Base-by-base conservation (phyloP, 2,797 vertebrate genomes). In the Galaxias olidus region DNA sequence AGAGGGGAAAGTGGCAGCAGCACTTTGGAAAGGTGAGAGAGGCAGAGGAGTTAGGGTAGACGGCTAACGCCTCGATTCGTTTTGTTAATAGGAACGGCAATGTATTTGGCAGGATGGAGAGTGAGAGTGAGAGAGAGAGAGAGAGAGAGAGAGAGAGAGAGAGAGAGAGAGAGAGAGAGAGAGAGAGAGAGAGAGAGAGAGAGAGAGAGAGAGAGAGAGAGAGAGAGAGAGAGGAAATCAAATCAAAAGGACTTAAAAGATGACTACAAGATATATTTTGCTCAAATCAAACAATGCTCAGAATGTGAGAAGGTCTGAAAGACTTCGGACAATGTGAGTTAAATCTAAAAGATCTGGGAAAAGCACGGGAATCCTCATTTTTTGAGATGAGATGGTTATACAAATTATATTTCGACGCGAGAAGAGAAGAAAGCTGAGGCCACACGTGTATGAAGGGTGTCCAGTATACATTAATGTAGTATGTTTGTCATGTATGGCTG, bases 11-110 rank as follows among this genome's bases (percentile, higher is more conserved):
- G 83, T 81, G 86, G 81, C 90, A 93, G 89, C 91, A 93, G 94
- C 93, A 95, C 94, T 97, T 94, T 94, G 84, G 92, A 93, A 91
- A 89, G 90, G 84, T 86, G 66, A 74, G 73, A 43, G 48, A 68
- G 63, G 55, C 59, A 77, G 81, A 4, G 12, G 51, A n/a, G 41
- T n/a, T 20, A 8, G 19, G 60, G 79, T 82, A 82, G 83, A 63
- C 65, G 59, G 79, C 69, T 14, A 63, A 67, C 78, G 59, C 73
- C 78, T 77, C 83, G 80, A 84, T 83, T 71, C 91, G 87, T 90
- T 94, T 86, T 84, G 85, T 92, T 90, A 86, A 90, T 89, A 92
- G 90, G 92, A 93, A 91, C 85, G 90, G 90, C 2, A 30, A 94
- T 89, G 92, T 93, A 93, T 91, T 89, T 92, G 90, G 94, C 88